Evolutionary conservation across 2,888 invertebrate species (phyloP).

Genomic region (Nemapogon koenigi): DNA sequence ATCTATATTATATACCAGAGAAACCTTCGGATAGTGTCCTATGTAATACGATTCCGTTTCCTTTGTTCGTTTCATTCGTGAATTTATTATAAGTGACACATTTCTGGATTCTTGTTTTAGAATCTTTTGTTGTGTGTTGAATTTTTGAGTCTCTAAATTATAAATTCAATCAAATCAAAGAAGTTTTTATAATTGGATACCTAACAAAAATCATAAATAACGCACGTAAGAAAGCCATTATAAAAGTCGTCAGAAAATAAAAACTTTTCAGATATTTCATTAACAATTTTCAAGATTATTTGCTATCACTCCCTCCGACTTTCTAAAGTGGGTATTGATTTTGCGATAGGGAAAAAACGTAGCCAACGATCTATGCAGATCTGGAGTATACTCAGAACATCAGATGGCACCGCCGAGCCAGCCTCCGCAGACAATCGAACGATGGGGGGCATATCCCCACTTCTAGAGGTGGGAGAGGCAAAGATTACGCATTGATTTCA

Average conservation of each 20-base stretch:
- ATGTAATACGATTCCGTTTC: constrained; percentile 2
- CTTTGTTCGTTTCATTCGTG: not conserved
- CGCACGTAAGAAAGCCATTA: too few species aligned
- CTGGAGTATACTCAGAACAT: constrained; percentile 66
- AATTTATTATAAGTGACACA: not conserved
- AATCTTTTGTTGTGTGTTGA: too few species aligned
- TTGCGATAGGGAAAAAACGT: constrained; percentile 64
- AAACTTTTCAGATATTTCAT: too few species aligned
- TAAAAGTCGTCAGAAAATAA: too few species aligned
- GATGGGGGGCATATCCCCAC: constrained; percentile 36
- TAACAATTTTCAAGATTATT: too few species aligned
- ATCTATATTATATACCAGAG: constrained; percentile 54
- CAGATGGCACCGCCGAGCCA: constrained; percentile 64
- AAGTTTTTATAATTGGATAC: too few species aligned
- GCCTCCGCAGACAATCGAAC: constrained; percentile 66
- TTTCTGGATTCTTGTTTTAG: too few species aligned
- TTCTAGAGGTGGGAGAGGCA: constrained; percentile 51
- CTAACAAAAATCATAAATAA: too few species aligned
- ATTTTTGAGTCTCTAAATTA: too few species aligned
- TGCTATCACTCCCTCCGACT: constrained; percentile 46
- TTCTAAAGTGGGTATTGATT: constrained; percentile 62
- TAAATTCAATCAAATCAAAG: too few species aligned
- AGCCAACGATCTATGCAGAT: constrained; percentile 66
- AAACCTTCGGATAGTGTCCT: constrained; percentile 24
- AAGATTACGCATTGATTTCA: constrained; percentile 31